Evolutionary conservation across 2,888 invertebrate species (phyloP).

Genomic region (Spodoptera exigua): DNA sequence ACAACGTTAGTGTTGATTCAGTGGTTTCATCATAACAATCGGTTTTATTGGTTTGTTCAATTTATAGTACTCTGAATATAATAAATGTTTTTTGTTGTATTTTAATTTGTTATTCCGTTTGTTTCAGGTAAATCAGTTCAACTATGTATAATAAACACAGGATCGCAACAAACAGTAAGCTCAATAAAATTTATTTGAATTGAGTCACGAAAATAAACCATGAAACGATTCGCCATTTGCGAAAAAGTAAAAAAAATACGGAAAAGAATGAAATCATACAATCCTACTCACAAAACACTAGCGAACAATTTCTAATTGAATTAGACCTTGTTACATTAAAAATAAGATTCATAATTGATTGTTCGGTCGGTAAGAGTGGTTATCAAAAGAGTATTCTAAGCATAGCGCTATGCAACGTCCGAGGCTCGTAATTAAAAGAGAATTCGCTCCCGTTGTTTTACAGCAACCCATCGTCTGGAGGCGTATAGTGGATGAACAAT

Average conservation of each 20-base stretch:
- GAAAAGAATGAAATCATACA: constrained; percentile 49
- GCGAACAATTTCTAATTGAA: constrained; percentile 26
- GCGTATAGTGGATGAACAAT: constrained; percentile 65
- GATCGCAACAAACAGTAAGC: constrained; percentile 19
- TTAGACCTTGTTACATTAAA: constrained; percentile 51
- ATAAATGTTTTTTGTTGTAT: constrained; percentile 5
- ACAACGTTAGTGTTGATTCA: too few species aligned
- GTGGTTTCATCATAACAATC: too few species aligned
- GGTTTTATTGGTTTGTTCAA: too few species aligned
- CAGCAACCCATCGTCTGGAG: constrained; percentile 72
- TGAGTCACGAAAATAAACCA: constrained; percentile 26
- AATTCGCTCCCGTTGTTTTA: constrained; percentile 78
- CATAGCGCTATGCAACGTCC: constrained; percentile 69
- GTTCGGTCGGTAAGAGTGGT: constrained; percentile 55
- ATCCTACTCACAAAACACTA: constrained; percentile 31
- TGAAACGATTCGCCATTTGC: constrained; percentile 22
- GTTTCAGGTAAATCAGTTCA: constrained; percentile 63
- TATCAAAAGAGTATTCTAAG: constrained; percentile 77
- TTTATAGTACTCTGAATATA: background rate
- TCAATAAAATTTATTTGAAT: constrained; percentile 31
- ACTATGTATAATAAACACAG: constrained; percentile 13
- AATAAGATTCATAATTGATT: constrained; percentile 64
- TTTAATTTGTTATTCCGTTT: constrained; percentile 28
- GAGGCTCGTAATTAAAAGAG: constrained; percentile 76
- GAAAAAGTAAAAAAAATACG: constrained; percentile 22